phyloP scores from a whole-genome alignment of 2,113 vertebrate species.

The Peucedramus taeniatus region DNA sequence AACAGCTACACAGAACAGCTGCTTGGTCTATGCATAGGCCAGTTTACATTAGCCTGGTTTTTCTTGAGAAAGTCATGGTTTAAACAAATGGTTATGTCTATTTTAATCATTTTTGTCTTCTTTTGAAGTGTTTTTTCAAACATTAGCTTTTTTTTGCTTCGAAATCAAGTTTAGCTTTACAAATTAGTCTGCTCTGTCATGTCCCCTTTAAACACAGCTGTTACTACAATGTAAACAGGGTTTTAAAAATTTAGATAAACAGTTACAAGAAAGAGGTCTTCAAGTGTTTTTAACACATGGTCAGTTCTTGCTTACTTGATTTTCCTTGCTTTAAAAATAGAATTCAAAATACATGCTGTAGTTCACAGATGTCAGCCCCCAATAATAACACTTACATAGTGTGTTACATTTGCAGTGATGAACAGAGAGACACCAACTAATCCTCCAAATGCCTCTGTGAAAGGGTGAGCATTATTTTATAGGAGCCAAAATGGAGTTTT shows the following conservation, averaged over 20 bases:
- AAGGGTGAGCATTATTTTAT: background rate
- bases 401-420: background rate
- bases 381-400: background rate
- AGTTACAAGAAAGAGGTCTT: conserved; percentile 71
- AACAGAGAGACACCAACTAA: background rate
- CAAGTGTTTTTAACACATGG: conserved; percentile 79
- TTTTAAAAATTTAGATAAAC: conserved; percentile 77
- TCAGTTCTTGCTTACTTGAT: conserved; percentile 71
- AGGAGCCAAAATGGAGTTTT: background rate
- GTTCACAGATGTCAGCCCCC: conserved; percentile 66
- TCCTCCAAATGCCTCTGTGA: background rate
- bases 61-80: conserved; percentile 81
- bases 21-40: conserved; percentile 59
- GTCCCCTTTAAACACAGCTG: conserved; percentile 82
- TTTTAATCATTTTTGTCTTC: conserved; percentile 83
- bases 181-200: conserved; percentile 78
- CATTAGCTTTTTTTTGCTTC: conserved; percentile 61
- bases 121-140: conserved; percentile 81
- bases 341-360: conserved; percentile 68
- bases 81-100: conserved; percentile 84
- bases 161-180: conserved; percentile 78
- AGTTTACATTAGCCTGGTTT: conserved; percentile 79
- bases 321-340: conserved; percentile 68
- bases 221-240: conserved; percentile 77
- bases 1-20: conserved; percentile 73